Percentiles rank a stretch among this genome's conserved stretches.
These are phyloP conservation scores for Acheta domesticus DNA, from an alignment of 2,888 invertebrate genomes.

Conservation along the genomic window DNA sequence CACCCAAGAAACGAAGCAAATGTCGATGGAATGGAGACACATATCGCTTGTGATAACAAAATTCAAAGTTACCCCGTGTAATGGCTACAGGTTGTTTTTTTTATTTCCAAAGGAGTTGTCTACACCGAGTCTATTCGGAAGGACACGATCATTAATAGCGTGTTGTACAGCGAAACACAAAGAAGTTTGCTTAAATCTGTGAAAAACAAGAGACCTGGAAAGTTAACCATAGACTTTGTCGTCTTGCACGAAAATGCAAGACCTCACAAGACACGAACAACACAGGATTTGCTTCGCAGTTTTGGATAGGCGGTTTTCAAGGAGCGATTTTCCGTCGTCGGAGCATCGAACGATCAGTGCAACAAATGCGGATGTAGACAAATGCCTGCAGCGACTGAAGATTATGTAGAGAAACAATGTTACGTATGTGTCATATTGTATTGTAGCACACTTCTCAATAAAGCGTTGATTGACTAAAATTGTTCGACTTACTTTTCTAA, in stretches of 20 bases:
- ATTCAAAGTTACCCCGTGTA: not conserved
- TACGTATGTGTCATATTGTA: too few species aligned
- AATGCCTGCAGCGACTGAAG: too few species aligned
- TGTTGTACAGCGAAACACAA: not conserved
- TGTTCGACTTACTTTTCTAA: too few species aligned
- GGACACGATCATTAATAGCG: not conserved
- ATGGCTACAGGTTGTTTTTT: not conserved
- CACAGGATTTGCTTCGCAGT: not conserved
- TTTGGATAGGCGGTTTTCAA: not conserved
- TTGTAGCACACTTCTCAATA: too few species aligned
- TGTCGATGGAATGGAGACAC: not conserved
- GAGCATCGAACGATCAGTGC: too few species aligned
- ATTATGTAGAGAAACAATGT: too few species aligned
- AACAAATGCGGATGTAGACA: too few species aligned
- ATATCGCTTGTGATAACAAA: not conserved
- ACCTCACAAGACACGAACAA: not conserved
- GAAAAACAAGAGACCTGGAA: not conserved
- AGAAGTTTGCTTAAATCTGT: not conserved
- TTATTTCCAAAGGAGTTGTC: not conserved
- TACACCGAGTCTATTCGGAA: not conserved
- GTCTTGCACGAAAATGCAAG: not conserved
- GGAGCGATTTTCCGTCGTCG: too few species aligned
- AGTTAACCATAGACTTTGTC: not conserved
- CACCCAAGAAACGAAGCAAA: not conserved
- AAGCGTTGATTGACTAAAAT: too few species aligned